A percentile compares a stretch with the other conserved stretches of the same genome.
phyloP scores from a whole-genome alignment of 1,140 invertebrate species.

The Microplitis mediator region DNA sequence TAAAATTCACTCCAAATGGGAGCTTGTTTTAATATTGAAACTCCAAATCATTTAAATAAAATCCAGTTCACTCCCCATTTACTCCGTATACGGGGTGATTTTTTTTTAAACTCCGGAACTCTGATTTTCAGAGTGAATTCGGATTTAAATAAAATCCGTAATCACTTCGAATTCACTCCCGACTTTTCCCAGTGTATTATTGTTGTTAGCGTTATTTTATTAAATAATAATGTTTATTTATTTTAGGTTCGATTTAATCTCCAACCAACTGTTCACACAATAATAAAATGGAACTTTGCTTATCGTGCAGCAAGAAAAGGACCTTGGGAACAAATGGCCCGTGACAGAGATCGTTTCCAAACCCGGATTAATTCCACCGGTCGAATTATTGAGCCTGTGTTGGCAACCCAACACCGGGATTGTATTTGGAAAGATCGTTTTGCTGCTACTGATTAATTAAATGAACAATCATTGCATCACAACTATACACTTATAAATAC shows the following conservation, averaged over 20 bases:
- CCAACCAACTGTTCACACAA: constrained; percentile 63
- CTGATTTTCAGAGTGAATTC: too few relatives aligned
- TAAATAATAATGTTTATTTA: constrained; percentile 29
- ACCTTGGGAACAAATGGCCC: constrained; percentile 68
- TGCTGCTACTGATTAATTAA: constrained; percentile 7
- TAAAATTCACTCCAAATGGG: too few relatives aligned
- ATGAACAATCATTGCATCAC: background rate
- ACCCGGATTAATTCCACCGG: constrained; percentile 59
- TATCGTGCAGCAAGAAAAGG: constrained; percentile 69
- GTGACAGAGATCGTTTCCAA: constrained; percentile 67
- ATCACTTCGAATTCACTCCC: too few relatives aligned
- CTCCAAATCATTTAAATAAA: too few relatives aligned
- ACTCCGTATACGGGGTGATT: too few relatives aligned
- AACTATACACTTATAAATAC: background rate
- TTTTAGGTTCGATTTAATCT: constrained; percentile 69
- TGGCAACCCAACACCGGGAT: constrained; percentile 61
- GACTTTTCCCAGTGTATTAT: background rate
- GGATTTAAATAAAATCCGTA: too few relatives aligned
- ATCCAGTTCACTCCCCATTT: too few relatives aligned
- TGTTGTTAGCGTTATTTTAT: background rate
- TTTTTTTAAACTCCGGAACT: too few relatives aligned
- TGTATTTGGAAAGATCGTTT: constrained; percentile 65
- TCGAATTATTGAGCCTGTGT: constrained; percentile 58
- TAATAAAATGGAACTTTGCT: constrained; percentile 70
- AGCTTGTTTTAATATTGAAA: too few relatives aligned